Conservation (phyloP, 2,113 vertebrate species). For the Chionomys nivalis region DNA sequence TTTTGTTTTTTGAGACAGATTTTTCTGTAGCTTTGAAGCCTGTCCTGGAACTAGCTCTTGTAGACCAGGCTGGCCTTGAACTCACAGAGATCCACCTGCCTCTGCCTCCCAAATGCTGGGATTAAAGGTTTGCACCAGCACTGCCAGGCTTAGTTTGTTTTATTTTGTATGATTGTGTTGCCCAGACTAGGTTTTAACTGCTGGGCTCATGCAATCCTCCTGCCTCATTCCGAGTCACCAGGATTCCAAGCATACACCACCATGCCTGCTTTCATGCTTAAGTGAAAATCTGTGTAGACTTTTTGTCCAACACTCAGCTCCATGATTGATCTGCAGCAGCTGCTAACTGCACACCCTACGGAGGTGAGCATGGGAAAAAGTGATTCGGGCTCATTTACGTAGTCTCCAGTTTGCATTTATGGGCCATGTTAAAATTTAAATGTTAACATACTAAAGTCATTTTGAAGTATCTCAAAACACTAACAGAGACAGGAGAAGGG, state of each 20-base stretch:
- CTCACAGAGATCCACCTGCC: no score
- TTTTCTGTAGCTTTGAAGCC: no score
- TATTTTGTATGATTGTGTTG: not conserved
- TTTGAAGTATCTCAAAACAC: slow-evolving; percentile 77
- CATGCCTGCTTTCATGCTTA: not conserved
- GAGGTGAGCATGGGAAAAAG: slow-evolving; percentile 36
- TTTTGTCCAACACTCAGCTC: not conserved
- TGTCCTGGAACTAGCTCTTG: no score
- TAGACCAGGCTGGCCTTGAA: no score
- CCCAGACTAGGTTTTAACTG: not conserved
- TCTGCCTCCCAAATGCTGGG: no score
- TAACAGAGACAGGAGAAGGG: slow-evolving; percentile 9
- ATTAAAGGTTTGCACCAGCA: no score
- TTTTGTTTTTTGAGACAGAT: no score
- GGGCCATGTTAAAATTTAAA: slow-evolving; percentile 55
- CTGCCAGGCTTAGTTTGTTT: not conserved
- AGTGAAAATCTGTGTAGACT: slow-evolving; percentile 25
- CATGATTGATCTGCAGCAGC: slow-evolving; percentile 30
- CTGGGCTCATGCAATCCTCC: not conserved
- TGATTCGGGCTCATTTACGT: not conserved
- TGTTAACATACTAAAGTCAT: not conserved
- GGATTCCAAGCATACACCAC: not conserved
- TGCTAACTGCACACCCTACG: slow-evolving; percentile 1
- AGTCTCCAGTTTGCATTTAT: slow-evolving; percentile 57
- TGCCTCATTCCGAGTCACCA: not conserved